Conservation (phyloP, 2,113 vertebrate species). For the Atrichornis clamosus region DNA sequence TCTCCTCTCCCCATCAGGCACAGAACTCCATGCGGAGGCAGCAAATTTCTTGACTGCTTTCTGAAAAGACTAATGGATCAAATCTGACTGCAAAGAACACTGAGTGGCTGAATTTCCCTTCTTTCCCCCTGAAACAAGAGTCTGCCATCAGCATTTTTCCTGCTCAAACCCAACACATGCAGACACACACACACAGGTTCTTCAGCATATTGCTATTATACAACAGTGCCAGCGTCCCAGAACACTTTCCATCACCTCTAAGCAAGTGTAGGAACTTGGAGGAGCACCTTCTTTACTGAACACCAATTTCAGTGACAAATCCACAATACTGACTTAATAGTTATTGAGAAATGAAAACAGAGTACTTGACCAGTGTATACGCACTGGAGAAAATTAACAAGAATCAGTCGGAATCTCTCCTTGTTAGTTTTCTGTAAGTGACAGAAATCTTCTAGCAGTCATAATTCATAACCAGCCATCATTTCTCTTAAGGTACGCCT, state of each 20-base stretch:
- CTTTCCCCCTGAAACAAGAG: neutral
- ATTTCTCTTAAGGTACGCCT: neutral
- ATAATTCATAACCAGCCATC: slow-evolving; percentile 1
- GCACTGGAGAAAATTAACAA: neutral
- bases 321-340: neutral
- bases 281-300: neutral
- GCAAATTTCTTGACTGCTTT: neutral
- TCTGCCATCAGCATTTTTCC: neutral
- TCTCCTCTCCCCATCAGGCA: neutral
- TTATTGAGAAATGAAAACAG: neutral
- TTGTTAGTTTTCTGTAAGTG: neutral
- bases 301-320: neutral
- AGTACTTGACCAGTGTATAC: neutral
- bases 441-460: neutral
- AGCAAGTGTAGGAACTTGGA: neutral
- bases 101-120: neutral
- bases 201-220: neutral
- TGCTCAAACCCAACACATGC: neutral
- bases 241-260: neutral
- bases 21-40: neutral
- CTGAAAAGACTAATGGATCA: neutral
- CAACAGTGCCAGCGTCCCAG: neutral
- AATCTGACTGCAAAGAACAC: neutral
- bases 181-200: neutral
- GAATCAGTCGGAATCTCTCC: neutral